Conservation (phyloP, 2,888 invertebrate genomes). For the Hypselothyrea guttata region DNA sequence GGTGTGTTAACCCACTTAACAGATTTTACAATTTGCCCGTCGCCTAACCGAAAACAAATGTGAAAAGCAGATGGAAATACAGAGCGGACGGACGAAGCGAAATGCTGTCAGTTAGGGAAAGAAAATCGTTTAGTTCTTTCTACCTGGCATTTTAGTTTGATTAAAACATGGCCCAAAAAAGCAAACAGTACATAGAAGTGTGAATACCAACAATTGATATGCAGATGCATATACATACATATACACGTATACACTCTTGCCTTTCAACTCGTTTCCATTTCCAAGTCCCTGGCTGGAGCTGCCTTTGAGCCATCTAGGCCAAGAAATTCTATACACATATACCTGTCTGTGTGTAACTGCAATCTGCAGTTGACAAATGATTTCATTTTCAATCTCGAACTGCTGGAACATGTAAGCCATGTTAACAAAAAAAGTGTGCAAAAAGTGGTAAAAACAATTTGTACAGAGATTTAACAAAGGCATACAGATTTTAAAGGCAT, state of each 20-base stretch:
- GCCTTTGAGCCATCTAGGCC: slow-evolving; percentile 52
- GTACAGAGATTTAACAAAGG: no score
- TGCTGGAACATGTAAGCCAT: slow-evolving; percentile 1
- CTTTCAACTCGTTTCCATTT: neutral
- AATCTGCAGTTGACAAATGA: slow-evolving; percentile 63
- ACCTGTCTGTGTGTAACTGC: slow-evolving; percentile 25
- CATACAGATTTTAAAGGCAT: no score
- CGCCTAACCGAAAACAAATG: slow-evolving; percentile 11
- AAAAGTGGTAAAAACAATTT: no score
- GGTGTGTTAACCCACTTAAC: slow-evolving; percentile 16
- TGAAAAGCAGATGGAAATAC: slow-evolving; percentile 17
- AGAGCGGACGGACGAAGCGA: no score
- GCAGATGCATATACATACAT: slow-evolving; percentile 13
- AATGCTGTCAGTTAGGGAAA: neutral
- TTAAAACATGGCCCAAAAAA: slow-evolving; percentile 62
- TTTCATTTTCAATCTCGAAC: slow-evolving; percentile 59
- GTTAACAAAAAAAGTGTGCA: neutral
- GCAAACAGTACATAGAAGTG: slow-evolving; percentile 31
- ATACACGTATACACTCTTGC: neutral
- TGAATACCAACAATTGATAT: slow-evolving; percentile 48
- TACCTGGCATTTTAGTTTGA: slow-evolving; percentile 71
- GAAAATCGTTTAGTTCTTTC: slow-evolving; percentile 20
- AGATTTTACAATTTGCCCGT: slow-evolving; percentile 23
- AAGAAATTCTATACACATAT: slow-evolving; percentile 20
- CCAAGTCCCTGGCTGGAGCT: slow-evolving; percentile 1